phyloP scores from a whole-genome alignment of 2,797 vertebrate genomes.

The Danio kyathit region DNA sequence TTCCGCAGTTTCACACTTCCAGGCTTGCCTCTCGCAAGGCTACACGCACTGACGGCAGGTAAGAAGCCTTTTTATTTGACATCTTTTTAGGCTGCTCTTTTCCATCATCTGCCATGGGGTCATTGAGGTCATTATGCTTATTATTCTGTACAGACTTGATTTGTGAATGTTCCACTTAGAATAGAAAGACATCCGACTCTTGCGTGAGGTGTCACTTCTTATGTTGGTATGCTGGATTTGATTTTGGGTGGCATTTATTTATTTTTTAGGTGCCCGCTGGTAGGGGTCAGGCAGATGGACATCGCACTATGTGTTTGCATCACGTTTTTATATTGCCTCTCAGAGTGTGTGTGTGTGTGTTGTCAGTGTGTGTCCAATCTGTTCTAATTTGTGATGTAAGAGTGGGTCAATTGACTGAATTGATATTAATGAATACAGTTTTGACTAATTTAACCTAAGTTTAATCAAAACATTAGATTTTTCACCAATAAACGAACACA shows the following conservation, averaged over 20 bases:
- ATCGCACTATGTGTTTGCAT: conserved; percentile 11
- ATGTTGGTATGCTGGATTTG: conserved; percentile 6
- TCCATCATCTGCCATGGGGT: conserved; percentile 25
- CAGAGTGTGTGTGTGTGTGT: conserved; percentile 15
- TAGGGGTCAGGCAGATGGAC: conserved; percentile 28
- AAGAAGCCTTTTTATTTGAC: conserved; percentile 58
- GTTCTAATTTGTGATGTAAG: conserved; percentile 16
- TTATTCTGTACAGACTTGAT: neutral
- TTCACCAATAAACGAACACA: neutral
- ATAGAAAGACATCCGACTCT: neutral
- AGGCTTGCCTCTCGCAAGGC: conserved; percentile 68
- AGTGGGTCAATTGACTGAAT: neutral
- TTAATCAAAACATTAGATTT: neutral
- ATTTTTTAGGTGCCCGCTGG: neutral
- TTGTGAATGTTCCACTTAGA: conserved; percentile 18
- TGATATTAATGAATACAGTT: neutral
- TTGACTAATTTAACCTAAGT: too few relatives aligned
- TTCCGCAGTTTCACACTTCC: conserved; percentile 68
- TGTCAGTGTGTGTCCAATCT: conserved; percentile 54
- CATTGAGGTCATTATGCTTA: conserved; percentile 36
- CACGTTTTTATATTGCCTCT: conserved; percentile 15
- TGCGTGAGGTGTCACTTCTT: neutral
- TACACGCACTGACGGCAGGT: conserved; percentile 75
- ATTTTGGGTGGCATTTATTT: conserved; percentile 22
- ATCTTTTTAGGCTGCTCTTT: neutral